These are phyloP conservation scores for Myxocyprinus asiaticus DNA, from an alignment of 2,113 vertebrate genomes.

Conservation along the genomic window DNA sequence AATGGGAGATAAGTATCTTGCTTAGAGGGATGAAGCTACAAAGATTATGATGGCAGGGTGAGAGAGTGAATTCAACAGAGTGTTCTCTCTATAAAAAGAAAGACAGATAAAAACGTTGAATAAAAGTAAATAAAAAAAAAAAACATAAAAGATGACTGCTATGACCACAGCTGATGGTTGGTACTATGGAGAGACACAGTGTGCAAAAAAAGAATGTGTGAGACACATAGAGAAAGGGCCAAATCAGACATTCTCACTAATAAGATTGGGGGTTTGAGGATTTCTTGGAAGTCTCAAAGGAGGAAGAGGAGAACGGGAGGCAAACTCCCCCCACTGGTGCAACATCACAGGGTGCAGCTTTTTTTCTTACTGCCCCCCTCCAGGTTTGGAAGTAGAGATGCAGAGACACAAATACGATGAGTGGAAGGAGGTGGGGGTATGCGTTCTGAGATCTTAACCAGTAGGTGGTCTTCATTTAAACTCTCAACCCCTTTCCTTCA, in stretches of 20 bases:
- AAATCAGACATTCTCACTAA: conserved; percentile 45
- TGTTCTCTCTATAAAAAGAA: background rate
- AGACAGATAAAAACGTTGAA: background rate
- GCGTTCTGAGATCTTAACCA: conserved; percentile 29
- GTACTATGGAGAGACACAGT: background rate
- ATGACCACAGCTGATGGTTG: conserved; percentile 7
- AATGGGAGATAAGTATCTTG: conserved; percentile 21
- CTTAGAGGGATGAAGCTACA: background rate
- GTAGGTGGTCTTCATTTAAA: conserved; percentile 29
- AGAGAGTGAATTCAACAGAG: background rate
- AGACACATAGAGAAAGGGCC: conserved; percentile 20
- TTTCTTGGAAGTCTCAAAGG: conserved; percentile 63
- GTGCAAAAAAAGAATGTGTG: conserved; percentile 16
- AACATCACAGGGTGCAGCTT: conserved; percentile 54
- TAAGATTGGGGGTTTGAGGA: conserved; percentile 44
- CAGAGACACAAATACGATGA: conserved; percentile 21
- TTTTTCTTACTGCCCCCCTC: conserved; percentile 15
- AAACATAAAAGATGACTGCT: background rate
- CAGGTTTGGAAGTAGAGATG: conserved; percentile 27
- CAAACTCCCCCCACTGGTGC: conserved; percentile 51
- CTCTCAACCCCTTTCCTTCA: conserved; percentile 45
- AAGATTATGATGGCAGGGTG: background rate
- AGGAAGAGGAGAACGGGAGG: conserved; percentile 55
- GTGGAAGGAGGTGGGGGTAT: conserved; percentile 14
- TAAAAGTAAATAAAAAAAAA: too few species aligned